phyloP scores from a whole-genome alignment of 2,888 invertebrate genomes.

The Aphodius sticticus region DNA sequence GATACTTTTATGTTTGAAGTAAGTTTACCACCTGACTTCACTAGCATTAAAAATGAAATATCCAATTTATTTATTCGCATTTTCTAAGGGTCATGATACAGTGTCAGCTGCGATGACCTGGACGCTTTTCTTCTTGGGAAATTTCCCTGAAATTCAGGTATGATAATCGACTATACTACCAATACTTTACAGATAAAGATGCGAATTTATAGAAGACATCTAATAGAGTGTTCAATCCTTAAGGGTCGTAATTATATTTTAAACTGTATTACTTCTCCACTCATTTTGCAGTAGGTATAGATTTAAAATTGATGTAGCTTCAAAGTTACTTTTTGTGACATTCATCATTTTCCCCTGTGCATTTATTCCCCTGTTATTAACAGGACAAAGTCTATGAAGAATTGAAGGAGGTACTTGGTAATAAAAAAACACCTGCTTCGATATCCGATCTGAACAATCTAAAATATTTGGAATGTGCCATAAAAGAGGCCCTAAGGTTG shows the following conservation, averaged over 20 bases:
- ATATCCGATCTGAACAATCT: conserved; percentile 64
- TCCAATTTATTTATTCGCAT: conserved; percentile 52
- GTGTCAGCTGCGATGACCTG: conserved; percentile 5
- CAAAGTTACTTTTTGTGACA: too few species aligned
- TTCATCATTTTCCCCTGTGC: too few species aligned
- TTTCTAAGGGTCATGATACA: conserved; percentile 28
- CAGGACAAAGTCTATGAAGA: conserved; percentile 63
- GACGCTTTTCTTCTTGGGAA: not conserved
- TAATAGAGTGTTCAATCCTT: too few species aligned
- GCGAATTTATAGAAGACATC: too few species aligned
- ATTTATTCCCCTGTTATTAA: conserved; percentile 41
- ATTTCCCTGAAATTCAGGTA: conserved; percentile 4
- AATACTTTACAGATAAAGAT: not conserved
- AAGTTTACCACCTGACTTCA: not conserved
- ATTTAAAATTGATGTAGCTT: too few species aligned
- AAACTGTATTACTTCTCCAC: too few species aligned
- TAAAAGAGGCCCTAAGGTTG: conserved; percentile 72
- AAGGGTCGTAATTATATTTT: too few species aligned
- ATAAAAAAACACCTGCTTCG: conserved; percentile 40
- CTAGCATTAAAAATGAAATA: conserved; percentile 46
- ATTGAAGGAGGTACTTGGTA: conserved; percentile 60
- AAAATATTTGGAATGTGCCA: conserved; percentile 73
- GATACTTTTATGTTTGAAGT: conserved; percentile 49
- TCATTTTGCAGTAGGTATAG: too few species aligned
- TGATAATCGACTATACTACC: not conserved